Evolutionary conservation across 2,888 invertebrate species (phyloP).

Genomic region (Incurvaria masculella): DNA sequence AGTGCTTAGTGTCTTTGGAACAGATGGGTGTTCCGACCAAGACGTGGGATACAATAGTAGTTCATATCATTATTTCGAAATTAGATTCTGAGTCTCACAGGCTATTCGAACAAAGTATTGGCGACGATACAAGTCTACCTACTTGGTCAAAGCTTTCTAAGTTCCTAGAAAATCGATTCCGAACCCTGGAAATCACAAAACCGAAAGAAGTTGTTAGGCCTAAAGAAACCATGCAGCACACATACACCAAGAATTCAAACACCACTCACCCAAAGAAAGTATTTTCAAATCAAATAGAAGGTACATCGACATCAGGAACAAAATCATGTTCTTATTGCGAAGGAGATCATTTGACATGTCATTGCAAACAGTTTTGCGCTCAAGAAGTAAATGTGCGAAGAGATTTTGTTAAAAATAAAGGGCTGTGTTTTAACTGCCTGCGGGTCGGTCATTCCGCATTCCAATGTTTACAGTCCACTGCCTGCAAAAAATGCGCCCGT

Average conservation of each 20-base stretch:
- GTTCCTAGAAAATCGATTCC: constrained; percentile 18
- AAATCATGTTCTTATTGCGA: not conserved
- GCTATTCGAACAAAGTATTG: constrained; percentile 14
- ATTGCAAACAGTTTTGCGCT: constrained; percentile 3
- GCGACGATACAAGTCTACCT: constrained; percentile 13
- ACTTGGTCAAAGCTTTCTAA: constrained; percentile 11
- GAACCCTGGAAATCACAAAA: constrained; percentile 17
- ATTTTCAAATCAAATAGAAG: not conserved
- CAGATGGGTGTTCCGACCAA: constrained; percentile 15
- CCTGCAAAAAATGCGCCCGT: constrained; percentile 12
- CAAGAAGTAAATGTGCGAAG: not conserved
- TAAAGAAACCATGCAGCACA: too few relatives aligned
- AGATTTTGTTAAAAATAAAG: constrained; percentile 4
- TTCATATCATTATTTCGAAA: constrained; percentile 8
- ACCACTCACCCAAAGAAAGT: not conserved
- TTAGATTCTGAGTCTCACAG: constrained; percentile 17
- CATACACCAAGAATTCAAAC: too few relatives aligned
- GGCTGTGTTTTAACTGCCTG: constrained; percentile 4
- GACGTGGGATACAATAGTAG: constrained; percentile 4
- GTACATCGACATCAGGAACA: not conserved
- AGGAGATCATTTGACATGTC: not conserved
- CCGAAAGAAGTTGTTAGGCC: not conserved
- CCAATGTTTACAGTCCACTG: constrained; percentile 10
- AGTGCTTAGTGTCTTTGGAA: constrained; percentile 17
- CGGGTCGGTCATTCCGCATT: constrained; percentile 10